Base-by-base conservation (phyloP, 2,888 invertebrate genomes). In the Busseola fusca region DNA sequence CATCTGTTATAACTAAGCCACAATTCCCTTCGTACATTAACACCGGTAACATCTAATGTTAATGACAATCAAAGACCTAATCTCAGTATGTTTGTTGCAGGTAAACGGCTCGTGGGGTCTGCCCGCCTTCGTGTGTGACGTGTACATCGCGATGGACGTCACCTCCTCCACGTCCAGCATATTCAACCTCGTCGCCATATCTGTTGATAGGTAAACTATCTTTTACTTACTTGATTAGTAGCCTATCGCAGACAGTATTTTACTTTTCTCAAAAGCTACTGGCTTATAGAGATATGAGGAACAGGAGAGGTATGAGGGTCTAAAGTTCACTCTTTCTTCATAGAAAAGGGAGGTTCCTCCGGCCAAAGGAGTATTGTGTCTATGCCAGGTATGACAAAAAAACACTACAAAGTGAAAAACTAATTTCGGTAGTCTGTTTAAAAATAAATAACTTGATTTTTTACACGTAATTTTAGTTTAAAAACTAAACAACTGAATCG, bases 101-200 rank as follows among this genome's bases (percentile, higher is more conserved):
- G 97, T 98, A 82, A 97, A 98, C 93, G 98, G 98, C 69, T 97
- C 97, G 64, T 99, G 99, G 99, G 97, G 97, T 42, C 96, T 99
- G 87, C 98, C 99, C 56, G 97, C 98, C 85, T 97, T 98, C 90
- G 97, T 98, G 86, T 99, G 99, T 95, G 99, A 99, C 96, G 98
- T 99, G 95, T 99, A 99, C 97, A 99, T 99, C 92, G 99, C 99
- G 72, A 98, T 98, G 97, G 99, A 99, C 95, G 99, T 99, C 90
- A 98, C 98, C 84, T 99, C 99, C 93, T 99, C 99, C 87, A 99
- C 99, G 80, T 99, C 99, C 89, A 99, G 99, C 91, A 99, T 99
- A 93, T 98, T 99, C 96, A 99, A 99, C 96, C 97, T 99, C 92
- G 98, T 99, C 86, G 99, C 99, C 87, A 99, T 99, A 95, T 99